phyloP scores from a whole-genome alignment of 2,888 invertebrate genomes.

The Balanococcus diminutus region DNA sequence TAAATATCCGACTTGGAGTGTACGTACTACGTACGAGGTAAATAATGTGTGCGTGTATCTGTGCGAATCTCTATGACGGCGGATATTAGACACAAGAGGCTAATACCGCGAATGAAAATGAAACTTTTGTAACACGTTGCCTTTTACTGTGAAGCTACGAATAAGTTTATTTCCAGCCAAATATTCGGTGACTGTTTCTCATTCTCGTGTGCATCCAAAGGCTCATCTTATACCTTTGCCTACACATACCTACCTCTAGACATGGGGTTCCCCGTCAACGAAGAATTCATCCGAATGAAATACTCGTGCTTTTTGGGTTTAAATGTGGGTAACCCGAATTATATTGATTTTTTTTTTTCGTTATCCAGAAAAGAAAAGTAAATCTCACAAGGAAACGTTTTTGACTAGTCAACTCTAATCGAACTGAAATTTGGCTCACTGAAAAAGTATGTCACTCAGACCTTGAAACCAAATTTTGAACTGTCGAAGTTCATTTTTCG shows the following conservation, averaged over 20 bases:
- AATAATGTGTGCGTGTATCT: not conserved
- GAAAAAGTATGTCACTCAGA: no score
- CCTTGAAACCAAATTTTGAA: no score
- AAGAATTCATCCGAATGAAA: constrained; percentile 7
- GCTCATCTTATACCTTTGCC: not conserved
- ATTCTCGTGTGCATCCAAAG: not conserved
- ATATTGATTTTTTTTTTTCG: no score
- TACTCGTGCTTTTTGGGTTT: not conserved
- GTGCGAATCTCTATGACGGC: not conserved
- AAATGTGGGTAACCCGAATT: not conserved
- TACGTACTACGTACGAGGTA: no score
- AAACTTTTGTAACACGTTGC: constrained; percentile 41
- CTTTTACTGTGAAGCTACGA: not conserved
- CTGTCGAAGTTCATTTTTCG: no score
- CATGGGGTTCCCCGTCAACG: not conserved
- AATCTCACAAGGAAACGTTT: no score
- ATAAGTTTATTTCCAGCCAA: constrained; percentile 29
- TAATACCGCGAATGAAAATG: constrained; percentile 35
- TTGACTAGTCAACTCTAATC: no score
- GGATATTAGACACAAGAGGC: constrained; percentile 40
- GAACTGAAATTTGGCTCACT: no score
- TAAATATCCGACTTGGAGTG: not conserved
- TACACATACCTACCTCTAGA: not conserved
- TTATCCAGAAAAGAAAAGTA: no score
- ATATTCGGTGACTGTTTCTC: not conserved